Evolutionary conservation across 2,797 vertebrate genomes (phyloP), one percentile per base, ranked within the genome.

Genomic region (Sebastes matsubarae): DNA sequence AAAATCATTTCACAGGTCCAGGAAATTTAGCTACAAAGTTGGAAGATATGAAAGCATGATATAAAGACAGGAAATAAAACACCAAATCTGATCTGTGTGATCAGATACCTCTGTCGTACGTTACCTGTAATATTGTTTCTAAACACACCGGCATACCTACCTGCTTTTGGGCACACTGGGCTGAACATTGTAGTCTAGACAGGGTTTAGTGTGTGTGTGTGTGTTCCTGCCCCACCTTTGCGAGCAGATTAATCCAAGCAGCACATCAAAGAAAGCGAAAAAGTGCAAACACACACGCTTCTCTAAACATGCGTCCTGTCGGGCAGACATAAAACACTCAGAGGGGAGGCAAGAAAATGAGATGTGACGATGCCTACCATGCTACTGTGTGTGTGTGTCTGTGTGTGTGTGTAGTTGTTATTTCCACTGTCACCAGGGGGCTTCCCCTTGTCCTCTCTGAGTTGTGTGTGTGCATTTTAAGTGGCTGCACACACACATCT

Each of bases 191-290:
- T 54, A 42, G 87, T 86, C 77, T 85, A 90, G 88, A 90, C 80
- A 0, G 67, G 61, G 55, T 90, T 82, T 83, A 81, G 32, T 69
- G 34, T 46, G 67, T 71, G 27, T 71, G 64, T 34, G 22, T 63
- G 42, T 58, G 75, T 63, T 57, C 9, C 50, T 70, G 61, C 82
- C 72, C 70, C 76, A 84, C 83, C 79, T 88, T 78, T 80, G 52
- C 72, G 38, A 73, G 77, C 32, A 64, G 81, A 85, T 88, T 69
- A 85, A 65, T 85, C 66, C 76, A 69, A 83, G 75, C 80, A 73
- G 68, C 72, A 88, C 86, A 89, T 93, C 86, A 92, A 92, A 93
- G 88, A 81, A 78, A 81, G 25, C 3, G 2, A 80, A 85, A 83
- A 86, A 82, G 59, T 83, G 81, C 89, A 84, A 86, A 84, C 85